Percentiles rank a stretch among this genome's conserved stretches.
Evolutionary conservation across 1,140 invertebrate genomes (phyloP).

Genomic region (Arctopsyche grandis): DNA sequence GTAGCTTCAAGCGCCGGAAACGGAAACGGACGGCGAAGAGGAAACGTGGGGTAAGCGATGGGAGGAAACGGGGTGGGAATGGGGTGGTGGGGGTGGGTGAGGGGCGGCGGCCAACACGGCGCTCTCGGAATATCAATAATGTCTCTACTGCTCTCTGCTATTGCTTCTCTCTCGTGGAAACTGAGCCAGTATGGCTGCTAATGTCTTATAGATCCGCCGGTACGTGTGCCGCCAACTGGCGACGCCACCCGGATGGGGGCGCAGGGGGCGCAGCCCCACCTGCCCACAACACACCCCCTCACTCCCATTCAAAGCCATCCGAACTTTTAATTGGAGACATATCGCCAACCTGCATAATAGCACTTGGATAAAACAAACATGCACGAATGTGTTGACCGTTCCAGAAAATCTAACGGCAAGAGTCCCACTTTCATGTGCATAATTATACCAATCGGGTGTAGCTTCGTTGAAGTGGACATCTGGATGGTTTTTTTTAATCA

Average conservation of each 20-base stretch:
- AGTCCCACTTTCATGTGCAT: too few relatives aligned
- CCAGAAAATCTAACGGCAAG: too few relatives aligned
- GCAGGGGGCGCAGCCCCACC: not conserved
- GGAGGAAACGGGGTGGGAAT: conserved; percentile 33
- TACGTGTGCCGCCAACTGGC: conserved; percentile 48
- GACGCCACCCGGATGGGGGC: conserved; percentile 23
- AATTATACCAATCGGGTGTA: too few relatives aligned
- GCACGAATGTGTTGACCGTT: not conserved
- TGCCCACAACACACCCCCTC: conserved; percentile 30
- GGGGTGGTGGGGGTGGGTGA: conserved; percentile 9
- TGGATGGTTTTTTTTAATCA: too few relatives aligned
- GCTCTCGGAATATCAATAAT: conserved; percentile 55
- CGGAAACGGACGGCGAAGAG: conserved; percentile 33
- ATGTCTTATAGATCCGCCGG: conserved; percentile 47
- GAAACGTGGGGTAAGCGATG: not conserved
- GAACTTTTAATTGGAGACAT: conserved; percentile 31
- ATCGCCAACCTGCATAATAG: conserved; percentile 23
- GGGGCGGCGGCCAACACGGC: conserved; percentile 49
- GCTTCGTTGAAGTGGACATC: too few relatives aligned
- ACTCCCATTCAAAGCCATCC: conserved; percentile 42
- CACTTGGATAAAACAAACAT: not conserved
- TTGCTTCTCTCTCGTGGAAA: conserved; percentile 53
- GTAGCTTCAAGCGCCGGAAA: conserved; percentile 20
- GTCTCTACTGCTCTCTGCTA: conserved; percentile 52
- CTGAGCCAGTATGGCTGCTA: conserved; percentile 49